Conservation (phyloP, 2,113 vertebrate species). For the Mustelus asterias region DNA sequence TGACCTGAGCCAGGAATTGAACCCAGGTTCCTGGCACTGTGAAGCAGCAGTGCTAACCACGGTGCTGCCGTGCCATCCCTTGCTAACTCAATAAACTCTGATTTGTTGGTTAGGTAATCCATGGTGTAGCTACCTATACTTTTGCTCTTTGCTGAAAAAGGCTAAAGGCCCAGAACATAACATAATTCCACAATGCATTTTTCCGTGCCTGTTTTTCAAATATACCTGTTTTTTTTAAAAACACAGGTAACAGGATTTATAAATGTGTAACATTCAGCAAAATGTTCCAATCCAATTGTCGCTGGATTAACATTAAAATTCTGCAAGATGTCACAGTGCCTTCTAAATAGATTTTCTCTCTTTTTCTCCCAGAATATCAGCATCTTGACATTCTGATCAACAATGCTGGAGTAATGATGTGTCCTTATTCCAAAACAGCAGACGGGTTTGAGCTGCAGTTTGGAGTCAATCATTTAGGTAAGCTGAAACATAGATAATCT, state of each 20-base stretch:
- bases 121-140: too few relatives aligned
- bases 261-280: neutral
- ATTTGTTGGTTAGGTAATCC: too few relatives aligned
- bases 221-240: neutral
- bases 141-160: too few relatives aligned
- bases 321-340: neutral
- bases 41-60: too few relatives aligned
- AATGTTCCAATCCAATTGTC: neutral
- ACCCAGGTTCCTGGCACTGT: too few relatives aligned
- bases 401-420: conserved; percentile 70
- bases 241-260: neutral
- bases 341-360: neutral
- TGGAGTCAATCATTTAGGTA: conserved; percentile 67
- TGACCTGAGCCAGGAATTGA: too few relatives aligned
- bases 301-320: neutral
- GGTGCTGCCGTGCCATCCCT: too few relatives aligned
- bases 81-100: too few relatives aligned
- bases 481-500: conserved; percentile 37
- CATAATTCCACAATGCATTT: neutral
- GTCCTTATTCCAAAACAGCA: conserved; percentile 61
- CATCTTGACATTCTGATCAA: conserved; percentile 63
- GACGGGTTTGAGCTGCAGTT: conserved; percentile 66
- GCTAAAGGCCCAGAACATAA: too few relatives aligned
- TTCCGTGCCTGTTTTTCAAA: too few relatives aligned
- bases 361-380: conserved; percentile 54